Percentiles rank a stretch among this genome's conserved stretches.
phyloP scores from a whole-genome alignment of 2,888 invertebrate species.

The Tenthredo livida region DNA sequence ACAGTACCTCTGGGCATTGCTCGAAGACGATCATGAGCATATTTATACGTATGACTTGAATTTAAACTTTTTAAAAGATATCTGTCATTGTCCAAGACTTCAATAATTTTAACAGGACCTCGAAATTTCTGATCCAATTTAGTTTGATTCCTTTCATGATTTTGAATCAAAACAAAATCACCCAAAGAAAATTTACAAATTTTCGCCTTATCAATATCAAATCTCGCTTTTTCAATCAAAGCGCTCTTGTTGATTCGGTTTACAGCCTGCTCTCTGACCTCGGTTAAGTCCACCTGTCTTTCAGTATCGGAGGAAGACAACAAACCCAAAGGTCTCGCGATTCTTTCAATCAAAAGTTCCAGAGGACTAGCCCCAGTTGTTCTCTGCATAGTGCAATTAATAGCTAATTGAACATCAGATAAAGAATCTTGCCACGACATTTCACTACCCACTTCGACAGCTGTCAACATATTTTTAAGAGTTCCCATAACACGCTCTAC shows the following conservation, averaged over 20 bases:
- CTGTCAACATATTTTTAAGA: slow-evolving; percentile 7
- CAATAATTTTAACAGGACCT: background rate
- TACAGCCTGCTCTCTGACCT: slow-evolving; percentile 53
- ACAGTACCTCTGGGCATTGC: background rate
- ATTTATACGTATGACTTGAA: background rate
- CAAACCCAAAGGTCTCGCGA: slow-evolving; percentile 58
- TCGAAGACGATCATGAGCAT: slow-evolving; percentile 8
- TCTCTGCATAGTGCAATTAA: slow-evolving; percentile 63
- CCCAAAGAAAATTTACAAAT: background rate
- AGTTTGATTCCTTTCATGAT: background rate
- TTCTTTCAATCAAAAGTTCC: slow-evolving; percentile 64
- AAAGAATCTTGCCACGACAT: slow-evolving; percentile 65
- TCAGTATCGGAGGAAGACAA: slow-evolving; percentile 22
- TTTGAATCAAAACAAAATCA: slow-evolving; percentile 41
- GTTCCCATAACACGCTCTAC: slow-evolving; percentile 64
- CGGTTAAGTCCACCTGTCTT: slow-evolving; percentile 44
- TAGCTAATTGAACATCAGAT: background rate
- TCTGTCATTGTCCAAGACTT: background rate
- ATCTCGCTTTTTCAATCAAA: slow-evolving; percentile 17
- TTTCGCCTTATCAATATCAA: slow-evolving; percentile 22
- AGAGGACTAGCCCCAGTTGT: slow-evolving; percentile 64
- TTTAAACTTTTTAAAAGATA: background rate
- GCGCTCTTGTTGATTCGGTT: slow-evolving; percentile 43
- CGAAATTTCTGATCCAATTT: background rate
- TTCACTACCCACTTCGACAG: background rate